Conservation (phyloP, 2,113 vertebrate species). For the Hyperopisus bebe region DNA sequence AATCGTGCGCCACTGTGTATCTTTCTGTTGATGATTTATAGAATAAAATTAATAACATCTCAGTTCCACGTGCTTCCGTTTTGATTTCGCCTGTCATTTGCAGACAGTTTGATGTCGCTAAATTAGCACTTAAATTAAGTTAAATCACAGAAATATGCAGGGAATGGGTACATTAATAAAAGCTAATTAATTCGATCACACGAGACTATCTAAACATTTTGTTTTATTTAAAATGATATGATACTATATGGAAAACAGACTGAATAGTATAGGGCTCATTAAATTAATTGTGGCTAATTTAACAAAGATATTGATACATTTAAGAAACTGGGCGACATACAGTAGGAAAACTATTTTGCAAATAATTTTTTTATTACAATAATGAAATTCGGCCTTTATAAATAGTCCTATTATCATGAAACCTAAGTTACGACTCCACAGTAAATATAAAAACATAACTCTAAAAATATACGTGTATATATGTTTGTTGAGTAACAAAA, state of each 20-base stretch:
- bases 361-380: not conserved
- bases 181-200: not conserved
- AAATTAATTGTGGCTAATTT: not conserved
- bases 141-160: not conserved
- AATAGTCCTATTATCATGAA: not conserved
- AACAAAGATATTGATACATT: not conserved
- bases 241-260: not conserved
- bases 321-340: not conserved
- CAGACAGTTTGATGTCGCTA: not conserved
- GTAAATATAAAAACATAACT: not conserved
- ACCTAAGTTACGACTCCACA: not conserved
- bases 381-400: not conserved
- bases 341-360: not conserved
- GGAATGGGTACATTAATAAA: not conserved
- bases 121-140: not conserved
- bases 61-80: slow-evolving; percentile 80
- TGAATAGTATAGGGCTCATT: not conserved
- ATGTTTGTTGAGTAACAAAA: not conserved
- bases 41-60: slow-evolving; percentile 95
- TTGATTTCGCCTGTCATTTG: slow-evolving; percentile 40
- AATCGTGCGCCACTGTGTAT: slow-evolving; percentile 84
- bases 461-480: not conserved
- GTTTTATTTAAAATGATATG: not conserved
- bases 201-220: not conserved
- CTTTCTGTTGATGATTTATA: slow-evolving; percentile 99